phyloP scores from a whole-genome alignment of 1,140 invertebrate genomes.

The Melipona quadrifasciata region DNA sequence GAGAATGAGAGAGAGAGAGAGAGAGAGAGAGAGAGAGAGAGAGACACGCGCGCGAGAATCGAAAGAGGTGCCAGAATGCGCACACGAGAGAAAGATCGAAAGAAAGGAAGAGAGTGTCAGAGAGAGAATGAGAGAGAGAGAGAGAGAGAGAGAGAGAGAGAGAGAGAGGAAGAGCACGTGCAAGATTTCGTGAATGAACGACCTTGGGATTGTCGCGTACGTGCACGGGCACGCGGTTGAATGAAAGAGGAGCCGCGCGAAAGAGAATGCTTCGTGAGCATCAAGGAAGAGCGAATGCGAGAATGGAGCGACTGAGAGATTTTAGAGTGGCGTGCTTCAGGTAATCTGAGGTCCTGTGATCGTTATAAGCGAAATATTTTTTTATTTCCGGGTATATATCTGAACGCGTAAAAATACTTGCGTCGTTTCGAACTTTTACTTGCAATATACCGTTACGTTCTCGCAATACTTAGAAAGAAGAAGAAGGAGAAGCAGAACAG shows the following conservation, averaged over 20 bases:
- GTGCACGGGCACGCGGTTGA: slow-evolving; percentile 50
- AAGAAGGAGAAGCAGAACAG: slow-evolving; percentile 71
- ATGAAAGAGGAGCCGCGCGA: slow-evolving; percentile 51
- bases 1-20: slow-evolving; percentile 63
- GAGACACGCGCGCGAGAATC: slow-evolving; percentile 15
- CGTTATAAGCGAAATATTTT: slow-evolving; percentile 83
- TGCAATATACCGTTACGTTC: slow-evolving; percentile 82
- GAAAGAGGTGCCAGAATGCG: slow-evolving; percentile 8
- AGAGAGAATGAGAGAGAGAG: slow-evolving; percentile 19
- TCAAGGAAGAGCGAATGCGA: slow-evolving; percentile 66
- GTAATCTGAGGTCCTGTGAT: slow-evolving; percentile 83
- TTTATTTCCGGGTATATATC: slow-evolving; percentile 80
- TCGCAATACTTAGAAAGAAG: slow-evolving; percentile 80
- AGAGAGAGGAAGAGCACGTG: not conserved
- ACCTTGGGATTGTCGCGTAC: slow-evolving; percentile 57
- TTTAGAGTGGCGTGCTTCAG: slow-evolving; percentile 79
- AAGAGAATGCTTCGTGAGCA: slow-evolving; percentile 69
- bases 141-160: slow-evolving; percentile 32
- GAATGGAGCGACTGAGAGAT: slow-evolving; percentile 56
- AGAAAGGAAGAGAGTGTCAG: slow-evolving; percentile 18
- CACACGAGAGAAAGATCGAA: not conserved
- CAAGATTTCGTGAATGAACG: slow-evolving; percentile 54
- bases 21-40: slow-evolving; percentile 23
- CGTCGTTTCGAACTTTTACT: slow-evolving; percentile 82
- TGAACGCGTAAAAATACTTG: slow-evolving; percentile 79